Conservation (phyloP, 2,797 vertebrate genomes). For the Salmo trutta region DNA sequence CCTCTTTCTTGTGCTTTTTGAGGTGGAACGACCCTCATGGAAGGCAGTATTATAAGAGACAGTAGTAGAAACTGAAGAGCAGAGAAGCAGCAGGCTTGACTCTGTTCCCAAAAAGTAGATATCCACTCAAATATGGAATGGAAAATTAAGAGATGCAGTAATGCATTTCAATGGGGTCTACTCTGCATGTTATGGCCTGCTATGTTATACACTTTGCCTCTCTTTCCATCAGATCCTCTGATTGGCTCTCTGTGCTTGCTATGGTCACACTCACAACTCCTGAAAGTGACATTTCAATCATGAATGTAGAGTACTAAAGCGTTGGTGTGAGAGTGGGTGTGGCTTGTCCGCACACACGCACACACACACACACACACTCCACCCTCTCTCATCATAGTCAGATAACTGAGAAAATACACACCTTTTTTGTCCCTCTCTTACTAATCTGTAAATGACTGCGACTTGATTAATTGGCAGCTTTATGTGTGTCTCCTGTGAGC, state of each 20-base stretch:
- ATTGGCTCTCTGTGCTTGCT: not conserved
- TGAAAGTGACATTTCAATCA: not conserved
- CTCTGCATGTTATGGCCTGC: not conserved
- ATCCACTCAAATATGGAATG: not conserved
- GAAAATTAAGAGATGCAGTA: not conserved
- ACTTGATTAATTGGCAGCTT: slow-evolving; percentile 51
- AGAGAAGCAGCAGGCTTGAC: not conserved
- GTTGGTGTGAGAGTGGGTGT: not conserved
- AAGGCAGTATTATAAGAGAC: not conserved
- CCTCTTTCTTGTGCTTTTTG: no score
- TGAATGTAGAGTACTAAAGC: not conserved
- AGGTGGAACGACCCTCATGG: not conserved
- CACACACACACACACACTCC: no score
- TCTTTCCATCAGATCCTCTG: not conserved
- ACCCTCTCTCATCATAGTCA: not conserved
- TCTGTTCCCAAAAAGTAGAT: not conserved
- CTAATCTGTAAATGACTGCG: slow-evolving; percentile 19
- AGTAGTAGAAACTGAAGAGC: not conserved
- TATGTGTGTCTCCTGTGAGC: slow-evolving; percentile 18
- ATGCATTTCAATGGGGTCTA: not conserved
- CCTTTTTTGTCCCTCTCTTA: slow-evolving; percentile 2
- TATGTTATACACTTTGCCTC: not conserved
- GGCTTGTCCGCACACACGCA: no score
- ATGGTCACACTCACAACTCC: not conserved
- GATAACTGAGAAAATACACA: not conserved